Evolutionary conservation across 2,797 vertebrate genomes (phyloP).

Genomic region (Gymnothorax reevesii): DNA sequence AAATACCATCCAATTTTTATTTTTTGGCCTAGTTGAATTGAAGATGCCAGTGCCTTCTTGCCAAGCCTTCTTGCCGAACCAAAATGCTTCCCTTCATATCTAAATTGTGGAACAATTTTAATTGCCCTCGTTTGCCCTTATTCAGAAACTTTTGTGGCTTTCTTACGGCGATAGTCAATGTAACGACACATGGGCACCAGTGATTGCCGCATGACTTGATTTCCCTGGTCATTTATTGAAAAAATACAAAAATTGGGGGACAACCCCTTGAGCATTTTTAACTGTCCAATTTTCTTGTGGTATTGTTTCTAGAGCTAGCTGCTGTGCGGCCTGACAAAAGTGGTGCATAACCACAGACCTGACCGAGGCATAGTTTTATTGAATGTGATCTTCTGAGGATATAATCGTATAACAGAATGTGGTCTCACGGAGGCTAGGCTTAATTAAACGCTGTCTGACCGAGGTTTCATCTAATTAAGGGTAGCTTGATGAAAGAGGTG

Average conservation of each 20-base stretch:
- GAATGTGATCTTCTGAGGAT: neutral
- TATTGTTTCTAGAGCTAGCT: neutral
- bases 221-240: neutral
- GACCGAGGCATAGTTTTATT: neutral
- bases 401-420: neutral
- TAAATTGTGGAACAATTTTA: neutral
- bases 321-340: neutral
- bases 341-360: neutral
- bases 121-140: neutral
- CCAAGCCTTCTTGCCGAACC: too few species aligned
- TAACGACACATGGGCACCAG: neutral
- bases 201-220: neutral
- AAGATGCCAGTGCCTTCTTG: too few species aligned
- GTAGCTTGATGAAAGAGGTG: neutral
- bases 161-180: neutral
- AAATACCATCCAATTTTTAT: too few species aligned
- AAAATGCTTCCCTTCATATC: neutral
- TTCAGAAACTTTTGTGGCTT: neutral
- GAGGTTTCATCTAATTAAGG: neutral
- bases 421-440: too few species aligned
- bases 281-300: neutral
- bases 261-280: neutral
- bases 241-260: neutral
- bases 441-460: neutral
- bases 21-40: too few species aligned